These are phyloP conservation scores for Cinclus cinclus DNA, from an alignment of 2,113 vertebrate species.

Conservation along the genomic window DNA sequence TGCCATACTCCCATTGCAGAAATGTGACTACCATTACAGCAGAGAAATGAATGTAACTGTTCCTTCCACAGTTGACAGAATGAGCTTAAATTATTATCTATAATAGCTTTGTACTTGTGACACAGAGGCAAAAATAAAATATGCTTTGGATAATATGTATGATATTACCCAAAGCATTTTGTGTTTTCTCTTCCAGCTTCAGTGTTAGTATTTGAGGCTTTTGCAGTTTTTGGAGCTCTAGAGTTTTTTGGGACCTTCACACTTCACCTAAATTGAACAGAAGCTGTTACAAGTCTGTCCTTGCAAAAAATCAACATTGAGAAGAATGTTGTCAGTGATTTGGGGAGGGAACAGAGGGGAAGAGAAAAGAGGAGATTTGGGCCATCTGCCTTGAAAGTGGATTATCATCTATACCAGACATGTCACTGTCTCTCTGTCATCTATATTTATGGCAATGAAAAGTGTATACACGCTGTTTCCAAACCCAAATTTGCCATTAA, in stretches of 20 bases:
- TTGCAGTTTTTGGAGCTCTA: background rate
- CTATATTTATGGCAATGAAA: background rate
- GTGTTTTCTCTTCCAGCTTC: background rate
- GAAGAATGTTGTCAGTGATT: background rate
- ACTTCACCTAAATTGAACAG: background rate
- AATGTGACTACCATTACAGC: background rate
- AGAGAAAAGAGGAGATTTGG: background rate
- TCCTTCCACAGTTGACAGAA: background rate
- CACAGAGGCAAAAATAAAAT: background rate
- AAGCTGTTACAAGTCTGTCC: background rate
- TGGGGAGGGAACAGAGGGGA: background rate
- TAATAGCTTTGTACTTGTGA: background rate
- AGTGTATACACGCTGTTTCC: background rate
- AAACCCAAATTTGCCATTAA: background rate
- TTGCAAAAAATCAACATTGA: background rate
- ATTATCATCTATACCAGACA: background rate
- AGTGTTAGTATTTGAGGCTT: background rate
- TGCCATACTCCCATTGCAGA: background rate
- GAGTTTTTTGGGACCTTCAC: background rate
- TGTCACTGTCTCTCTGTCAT: background rate
- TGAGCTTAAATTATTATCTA: background rate
- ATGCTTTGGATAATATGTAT: background rate
- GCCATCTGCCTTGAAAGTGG: background rate
- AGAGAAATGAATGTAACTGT: background rate
- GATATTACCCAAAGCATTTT: background rate